Evolutionary conservation across 2,113 vertebrate species (phyloP), one percentile per base, ranked within the genome.

Genomic region (Nerophis lumbriciformis): DNA sequence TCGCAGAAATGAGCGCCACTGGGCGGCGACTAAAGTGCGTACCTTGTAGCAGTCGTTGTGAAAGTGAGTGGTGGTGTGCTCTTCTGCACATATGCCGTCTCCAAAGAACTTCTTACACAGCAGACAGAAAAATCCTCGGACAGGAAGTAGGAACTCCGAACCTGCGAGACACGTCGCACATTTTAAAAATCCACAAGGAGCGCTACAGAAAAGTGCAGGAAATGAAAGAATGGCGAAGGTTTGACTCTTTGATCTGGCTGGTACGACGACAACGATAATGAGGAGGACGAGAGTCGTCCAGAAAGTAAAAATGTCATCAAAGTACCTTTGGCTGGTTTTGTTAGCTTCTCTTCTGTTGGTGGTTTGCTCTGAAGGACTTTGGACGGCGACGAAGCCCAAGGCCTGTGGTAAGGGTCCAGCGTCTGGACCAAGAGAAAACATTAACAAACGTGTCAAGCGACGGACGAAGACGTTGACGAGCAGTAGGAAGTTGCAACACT

Each of bases 31-130:
- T 7, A 8, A 5, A 2, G 6, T 21, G 47, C 2, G n/a, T 84
- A 99, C 97, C 95, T 98, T 97, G 5, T 98, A 99, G 52, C 93
- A 95, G 73, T 97, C 93, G 72, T 99, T 99, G 88, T 99, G 97
- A 50, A 80, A 71, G 56, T 93, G 91, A 58, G 87, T 91, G 73
- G 92, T 93, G 64, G 95, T 92, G 67, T 99, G 97, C 55, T 95
- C 93, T 65, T 98, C 95, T 72, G 94, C 95, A 83, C 93, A 95
- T 82, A 95, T 92, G 63, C 93, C 91, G 77, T 99, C 97, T 61
- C 95, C 95, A 52, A 92, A 94, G 90, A 95, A 95, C 71, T 93
- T 88, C 67, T 91, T 88, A 85, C 97, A 99, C 61, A 99, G 90
- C 73, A 93, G 90, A 77, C 97, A 99, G 83, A 94, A 99, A 91